Conservation (phyloP, 1,140 invertebrate species). For the Tyrophagus putrescentiae region DNA sequence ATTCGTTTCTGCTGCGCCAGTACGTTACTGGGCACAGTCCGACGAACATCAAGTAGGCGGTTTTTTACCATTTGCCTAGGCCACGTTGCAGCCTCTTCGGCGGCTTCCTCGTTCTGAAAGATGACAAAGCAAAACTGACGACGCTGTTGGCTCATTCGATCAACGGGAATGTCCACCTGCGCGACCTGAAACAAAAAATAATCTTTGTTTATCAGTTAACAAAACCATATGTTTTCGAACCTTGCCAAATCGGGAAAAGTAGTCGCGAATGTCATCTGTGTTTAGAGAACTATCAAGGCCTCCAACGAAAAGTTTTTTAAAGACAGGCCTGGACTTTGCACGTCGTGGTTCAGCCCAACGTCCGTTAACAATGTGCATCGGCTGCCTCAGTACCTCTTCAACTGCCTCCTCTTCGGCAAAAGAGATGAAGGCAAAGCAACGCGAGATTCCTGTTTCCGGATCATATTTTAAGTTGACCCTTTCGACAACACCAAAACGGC, state of each 20-base stretch:
- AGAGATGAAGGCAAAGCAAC: constrained; percentile 87
- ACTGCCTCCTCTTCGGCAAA: constrained; percentile 72
- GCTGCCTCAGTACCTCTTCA: constrained; percentile 59
- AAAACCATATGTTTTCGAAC: constrained; percentile 42
- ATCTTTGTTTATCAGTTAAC: background rate
- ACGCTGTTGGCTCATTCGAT: constrained; percentile 85
- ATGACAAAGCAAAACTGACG: constrained; percentile 90
- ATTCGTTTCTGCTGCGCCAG: constrained; percentile 31
- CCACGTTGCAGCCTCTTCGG: constrained; percentile 71
- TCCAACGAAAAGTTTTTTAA: constrained; percentile 76
- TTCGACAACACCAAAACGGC: constrained; percentile 68
- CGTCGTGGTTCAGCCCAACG: constrained; percentile 90
- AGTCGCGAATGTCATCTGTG: constrained; percentile 79
- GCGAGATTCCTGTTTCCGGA: constrained; percentile 69
- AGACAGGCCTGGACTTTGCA: constrained; percentile 74
- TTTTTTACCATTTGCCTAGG: constrained; percentile 80
- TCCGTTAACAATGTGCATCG: constrained; percentile 77
- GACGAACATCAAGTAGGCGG: constrained; percentile 86
- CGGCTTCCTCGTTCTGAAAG: constrained; percentile 79
- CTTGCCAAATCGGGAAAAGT: constrained; percentile 74
- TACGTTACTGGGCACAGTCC: constrained; percentile 63
- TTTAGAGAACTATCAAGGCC: constrained; percentile 71
- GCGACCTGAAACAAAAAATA: constrained; percentile 49
- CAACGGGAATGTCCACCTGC: constrained; percentile 87
- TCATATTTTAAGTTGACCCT: constrained; percentile 87